phyloP scores from a whole-genome alignment of 2,113 vertebrate species.

The Oreochromis spilurus region DNA sequence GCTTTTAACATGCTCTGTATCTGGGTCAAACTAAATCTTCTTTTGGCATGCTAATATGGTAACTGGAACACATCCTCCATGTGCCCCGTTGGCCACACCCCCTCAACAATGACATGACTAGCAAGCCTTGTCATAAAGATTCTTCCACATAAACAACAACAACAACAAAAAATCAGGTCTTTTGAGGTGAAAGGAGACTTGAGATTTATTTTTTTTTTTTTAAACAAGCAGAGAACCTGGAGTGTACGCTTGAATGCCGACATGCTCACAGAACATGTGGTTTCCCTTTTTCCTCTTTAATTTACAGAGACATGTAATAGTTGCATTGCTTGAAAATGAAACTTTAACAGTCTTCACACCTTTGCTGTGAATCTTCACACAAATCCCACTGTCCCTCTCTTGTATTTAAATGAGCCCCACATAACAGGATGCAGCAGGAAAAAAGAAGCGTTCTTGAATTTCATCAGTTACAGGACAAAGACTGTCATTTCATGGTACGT shows the following conservation, averaged over 20 bases:
- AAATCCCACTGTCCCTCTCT: neutral
- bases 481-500: rapidly evolving
- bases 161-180: neutral
- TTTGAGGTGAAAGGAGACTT: neutral
- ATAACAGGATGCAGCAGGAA: neutral
- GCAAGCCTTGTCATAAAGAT: neutral
- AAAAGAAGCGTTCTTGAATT: neutral
- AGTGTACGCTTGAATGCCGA: rapidly evolving
- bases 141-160: neutral
- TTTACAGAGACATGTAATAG: neutral
- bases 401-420: slow-evolving; percentile 7
- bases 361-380: slow-evolving; percentile 41
- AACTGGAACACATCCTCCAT: neutral
- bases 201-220: rapidly evolving
- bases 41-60: neutral
- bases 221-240: neutral
- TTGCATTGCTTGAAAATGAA: neutral
- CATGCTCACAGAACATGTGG: neutral
- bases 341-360: slow-evolving; percentile 15
- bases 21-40: neutral
- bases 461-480: neutral
- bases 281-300: neutral
- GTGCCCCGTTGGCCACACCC: neutral
- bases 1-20: neutral
- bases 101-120: neutral